Evolutionary conservation across 30 jellyfish, hydroid and myxozoan genomes (phyloP).

Genomic region (Pseudorhiza aurosa): DNA sequence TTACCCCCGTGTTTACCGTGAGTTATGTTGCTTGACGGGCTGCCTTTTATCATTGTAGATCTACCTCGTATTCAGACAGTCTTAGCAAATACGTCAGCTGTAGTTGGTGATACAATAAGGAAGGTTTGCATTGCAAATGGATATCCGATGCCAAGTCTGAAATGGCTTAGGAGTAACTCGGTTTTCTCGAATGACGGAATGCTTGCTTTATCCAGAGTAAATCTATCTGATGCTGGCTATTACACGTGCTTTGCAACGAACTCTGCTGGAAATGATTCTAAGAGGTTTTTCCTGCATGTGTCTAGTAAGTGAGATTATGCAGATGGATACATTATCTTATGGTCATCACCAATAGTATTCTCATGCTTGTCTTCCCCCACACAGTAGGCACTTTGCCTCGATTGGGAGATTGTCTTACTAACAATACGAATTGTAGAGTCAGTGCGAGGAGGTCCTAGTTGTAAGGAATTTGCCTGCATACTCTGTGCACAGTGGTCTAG

Average conservation of each 20-base stretch:
- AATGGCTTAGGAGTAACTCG: slow-evolving; percentile 22
- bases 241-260: slow-evolving; percentile 48
- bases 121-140: slow-evolving; percentile 54
- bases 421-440: too few relatives aligned
- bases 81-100: slow-evolving; percentile 24
- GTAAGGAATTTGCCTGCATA: too few relatives aligned
- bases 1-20: too few relatives aligned
- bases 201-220: slow-evolving; percentile 17
- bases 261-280: slow-evolving; percentile 53
- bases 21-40: too few relatives aligned
- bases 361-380: too few relatives aligned
- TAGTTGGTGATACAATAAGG: slow-evolving; percentile 34
- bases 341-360: too few relatives aligned
- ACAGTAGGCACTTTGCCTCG: too few relatives aligned
- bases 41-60: slow-evolving; percentile 9
- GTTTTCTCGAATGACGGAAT: background rate
- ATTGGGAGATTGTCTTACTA: too few relatives aligned
- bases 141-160: slow-evolving; percentile 28
- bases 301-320: slow-evolving; percentile 59
- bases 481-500: too few relatives aligned
- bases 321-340: too few relatives aligned
- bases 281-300: slow-evolving; percentile 7
- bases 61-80: slow-evolving; percentile 29
- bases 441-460: too few relatives aligned
- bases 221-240: slow-evolving; percentile 32